Percentiles rank a stretch among this genome's conserved stretches.
Evolutionary conservation across 2,888 invertebrate species (phyloP).

Genomic region (Drosophila antonietae): DNA sequence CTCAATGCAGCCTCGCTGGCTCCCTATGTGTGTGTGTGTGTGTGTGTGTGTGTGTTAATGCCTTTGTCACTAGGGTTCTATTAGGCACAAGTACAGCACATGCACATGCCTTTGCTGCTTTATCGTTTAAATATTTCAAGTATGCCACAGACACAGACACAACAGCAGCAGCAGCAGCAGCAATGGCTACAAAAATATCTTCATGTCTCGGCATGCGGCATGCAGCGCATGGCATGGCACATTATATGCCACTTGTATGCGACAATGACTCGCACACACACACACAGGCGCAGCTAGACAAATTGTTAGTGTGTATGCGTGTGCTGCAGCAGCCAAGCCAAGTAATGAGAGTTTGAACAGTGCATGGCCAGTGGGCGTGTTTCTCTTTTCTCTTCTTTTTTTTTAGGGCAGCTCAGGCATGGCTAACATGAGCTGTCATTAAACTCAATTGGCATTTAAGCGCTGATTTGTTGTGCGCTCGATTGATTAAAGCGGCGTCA

Average conservation of each 20-base stretch:
- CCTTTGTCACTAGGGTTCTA: constrained; percentile 76
- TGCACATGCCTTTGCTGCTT: constrained; percentile 49
- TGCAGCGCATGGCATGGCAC: constrained; percentile 54
- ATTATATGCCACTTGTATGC: constrained; percentile 70
- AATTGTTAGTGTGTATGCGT: constrained; percentile 62
- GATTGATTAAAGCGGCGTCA: constrained; percentile 56
- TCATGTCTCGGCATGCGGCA: constrained; percentile 52
- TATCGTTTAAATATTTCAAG: constrained; percentile 77
- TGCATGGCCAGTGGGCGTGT: constrained; percentile 34
- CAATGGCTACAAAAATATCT: constrained; percentile 30
- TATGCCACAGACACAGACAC: constrained; percentile 45
- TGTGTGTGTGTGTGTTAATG: constrained; percentile 42
- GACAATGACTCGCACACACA: constrained; percentile 61
- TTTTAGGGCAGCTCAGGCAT: neutral
- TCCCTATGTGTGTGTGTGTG: neutral
- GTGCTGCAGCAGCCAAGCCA: constrained; percentile 28
- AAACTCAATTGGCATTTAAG: constrained; percentile 68
- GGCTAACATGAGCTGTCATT: constrained; percentile 32
- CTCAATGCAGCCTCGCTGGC: neutral
- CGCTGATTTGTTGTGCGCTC: constrained; percentile 71
- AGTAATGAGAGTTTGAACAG: constrained; percentile 62
- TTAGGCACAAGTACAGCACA: constrained; percentile 65
- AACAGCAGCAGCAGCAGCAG: constrained; percentile 20
- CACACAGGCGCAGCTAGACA: constrained; percentile 45
- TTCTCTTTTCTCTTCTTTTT: neutral